These are phyloP conservation scores for Melinaea menophilus DNA, from an alignment of 2,888 invertebrate species.

Conservation along the genomic window DNA sequence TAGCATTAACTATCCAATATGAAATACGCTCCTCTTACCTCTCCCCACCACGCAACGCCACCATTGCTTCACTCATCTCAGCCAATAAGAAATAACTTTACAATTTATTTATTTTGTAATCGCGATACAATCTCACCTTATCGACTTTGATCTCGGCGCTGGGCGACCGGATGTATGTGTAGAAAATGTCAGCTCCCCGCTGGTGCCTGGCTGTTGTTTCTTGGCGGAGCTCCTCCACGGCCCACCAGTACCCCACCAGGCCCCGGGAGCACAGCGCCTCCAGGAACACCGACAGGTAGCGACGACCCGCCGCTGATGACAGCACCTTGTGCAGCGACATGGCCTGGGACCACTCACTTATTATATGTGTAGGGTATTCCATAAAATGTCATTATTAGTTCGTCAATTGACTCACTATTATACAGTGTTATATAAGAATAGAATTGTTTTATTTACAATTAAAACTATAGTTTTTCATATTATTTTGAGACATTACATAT, in stretches of 20 bases:
- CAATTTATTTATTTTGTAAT: no score
- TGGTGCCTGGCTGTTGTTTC: constrained; percentile 89
- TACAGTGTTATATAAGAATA: no score
- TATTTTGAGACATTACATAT: no score
- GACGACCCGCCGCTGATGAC: constrained; percentile 87
- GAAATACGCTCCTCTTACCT: background rate
- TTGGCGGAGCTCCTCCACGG: constrained; percentile 88
- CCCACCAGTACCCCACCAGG: constrained; percentile 91
- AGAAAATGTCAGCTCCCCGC: constrained; percentile 93
- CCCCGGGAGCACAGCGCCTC: constrained; percentile 90
- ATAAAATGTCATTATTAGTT: no score
- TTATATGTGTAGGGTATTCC: no score
- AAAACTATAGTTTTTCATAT: no score
- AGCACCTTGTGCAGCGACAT: constrained; percentile 85
- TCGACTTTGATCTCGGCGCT: constrained; percentile 90
- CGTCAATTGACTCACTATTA: no score
- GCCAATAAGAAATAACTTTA: no score
- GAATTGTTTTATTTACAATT: no score
- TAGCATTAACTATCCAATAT: background rate
- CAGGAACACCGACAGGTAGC: constrained; percentile 87
- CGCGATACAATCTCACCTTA: constrained; percentile 65
- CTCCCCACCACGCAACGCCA: no score
- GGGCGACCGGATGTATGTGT: constrained; percentile 90
- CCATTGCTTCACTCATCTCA: no score
- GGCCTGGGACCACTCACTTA: constrained; percentile 64